Conservation (phyloP, 2,797 vertebrate genomes). For the Numenius phaeopus region DNA sequence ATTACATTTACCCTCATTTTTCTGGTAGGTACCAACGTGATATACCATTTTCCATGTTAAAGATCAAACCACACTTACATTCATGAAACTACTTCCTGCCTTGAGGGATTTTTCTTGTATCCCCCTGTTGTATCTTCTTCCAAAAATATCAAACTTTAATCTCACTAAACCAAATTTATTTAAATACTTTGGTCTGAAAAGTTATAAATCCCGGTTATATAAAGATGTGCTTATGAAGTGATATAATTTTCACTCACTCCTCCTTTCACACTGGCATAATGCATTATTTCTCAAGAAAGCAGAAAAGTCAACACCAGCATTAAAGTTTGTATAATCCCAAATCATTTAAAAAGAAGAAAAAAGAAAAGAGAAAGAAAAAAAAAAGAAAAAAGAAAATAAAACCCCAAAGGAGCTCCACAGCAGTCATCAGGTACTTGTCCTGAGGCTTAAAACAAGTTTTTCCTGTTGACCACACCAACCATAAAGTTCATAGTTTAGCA, state of each 20-base stretch:
- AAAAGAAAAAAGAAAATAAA: background rate
- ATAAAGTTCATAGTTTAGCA: background rate
- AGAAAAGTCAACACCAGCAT: background rate
- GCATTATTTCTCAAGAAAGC: background rate
- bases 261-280: background rate
- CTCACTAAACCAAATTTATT: background rate
- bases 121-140: background rate
- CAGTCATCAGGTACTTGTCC: background rate
- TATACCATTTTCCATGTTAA: background rate
- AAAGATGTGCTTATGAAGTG: background rate
- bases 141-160: background rate
- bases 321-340: background rate
- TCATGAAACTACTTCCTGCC: background rate
- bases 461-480: constrained; percentile 34
- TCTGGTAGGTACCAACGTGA: background rate
- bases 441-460: constrained; percentile 48
- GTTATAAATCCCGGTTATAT: background rate
- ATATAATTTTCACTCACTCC: background rate
- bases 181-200: background rate
- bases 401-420: background rate
- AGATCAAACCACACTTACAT: background rate
- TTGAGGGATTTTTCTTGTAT: background rate
- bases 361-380: too few species aligned
- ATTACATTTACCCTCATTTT: background rate
- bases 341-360: background rate